Conservation (phyloP, 2,113 vertebrate species). For the Puntigrus tetrazona region DNA sequence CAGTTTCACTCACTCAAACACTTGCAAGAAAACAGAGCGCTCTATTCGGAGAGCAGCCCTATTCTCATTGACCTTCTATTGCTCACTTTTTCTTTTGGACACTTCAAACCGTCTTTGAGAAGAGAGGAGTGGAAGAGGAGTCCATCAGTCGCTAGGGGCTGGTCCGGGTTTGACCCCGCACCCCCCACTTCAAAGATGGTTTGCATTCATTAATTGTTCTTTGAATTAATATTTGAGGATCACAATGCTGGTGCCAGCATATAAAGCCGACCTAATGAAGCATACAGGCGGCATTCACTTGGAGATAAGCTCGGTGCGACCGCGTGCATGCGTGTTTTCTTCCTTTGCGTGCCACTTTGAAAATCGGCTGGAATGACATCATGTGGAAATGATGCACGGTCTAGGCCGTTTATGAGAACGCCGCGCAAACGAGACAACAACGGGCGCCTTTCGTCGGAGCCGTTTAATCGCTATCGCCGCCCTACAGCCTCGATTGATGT, state of each 20-base stretch:
- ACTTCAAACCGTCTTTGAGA: conserved; percentile 97
- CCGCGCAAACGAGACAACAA: background rate
- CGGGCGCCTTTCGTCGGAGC: background rate
- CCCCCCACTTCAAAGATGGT: conserved; percentile 98
- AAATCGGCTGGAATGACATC: conserved; percentile 22
- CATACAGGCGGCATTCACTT: conserved; percentile 98
- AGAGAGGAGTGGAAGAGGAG: conserved; percentile 92
- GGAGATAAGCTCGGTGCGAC: conserved; percentile 88
- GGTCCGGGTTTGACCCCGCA: conserved; percentile 90
- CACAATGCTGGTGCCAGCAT: conserved; percentile 98
- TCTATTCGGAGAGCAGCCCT: conserved; percentile 80
- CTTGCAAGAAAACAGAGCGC: conserved; percentile 92
- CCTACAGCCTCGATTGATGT: background rate
- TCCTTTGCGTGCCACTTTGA: background rate
- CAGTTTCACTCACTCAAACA: conserved; percentile 85
- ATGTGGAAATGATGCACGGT: background rate
- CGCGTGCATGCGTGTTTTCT: conserved; percentile 39
- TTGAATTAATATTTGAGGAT: conserved; percentile 99
- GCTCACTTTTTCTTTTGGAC: conserved; percentile 97
- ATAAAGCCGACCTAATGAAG: conserved; percentile 99
- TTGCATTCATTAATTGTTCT: conserved; percentile 99
- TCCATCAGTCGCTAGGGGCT: conserved; percentile 97
- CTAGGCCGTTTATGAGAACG: background rate
- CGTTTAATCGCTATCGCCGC: background rate
- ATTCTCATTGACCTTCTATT: conserved; percentile 99